Evolutionary conservation across 2,797 vertebrate species (phyloP).

Genomic region (Xenops minutus): DNA sequence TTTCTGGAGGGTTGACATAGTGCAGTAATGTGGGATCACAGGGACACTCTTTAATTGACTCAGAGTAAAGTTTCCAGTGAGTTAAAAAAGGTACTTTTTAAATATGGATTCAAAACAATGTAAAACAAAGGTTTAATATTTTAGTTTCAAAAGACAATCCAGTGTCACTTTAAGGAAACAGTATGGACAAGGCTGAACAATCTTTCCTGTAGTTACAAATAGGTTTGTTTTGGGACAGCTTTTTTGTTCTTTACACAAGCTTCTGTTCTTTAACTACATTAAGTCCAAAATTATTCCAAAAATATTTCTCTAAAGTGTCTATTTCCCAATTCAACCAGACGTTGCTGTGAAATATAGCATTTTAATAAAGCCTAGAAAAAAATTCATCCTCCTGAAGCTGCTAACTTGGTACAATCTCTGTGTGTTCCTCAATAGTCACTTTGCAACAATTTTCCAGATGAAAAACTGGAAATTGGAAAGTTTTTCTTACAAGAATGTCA

Average conservation of each 20-base stretch:
- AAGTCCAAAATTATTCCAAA: background rate
- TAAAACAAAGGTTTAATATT: background rate
- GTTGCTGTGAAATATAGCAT: rapidly evolving
- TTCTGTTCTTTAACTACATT: background rate
- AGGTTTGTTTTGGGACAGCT: rapidly evolving
- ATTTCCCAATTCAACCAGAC: background rate
- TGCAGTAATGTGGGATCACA: background rate
- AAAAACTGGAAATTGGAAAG: background rate
- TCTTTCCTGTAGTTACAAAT: background rate
- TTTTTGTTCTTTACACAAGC: rapidly evolving
- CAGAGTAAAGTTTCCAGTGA: background rate
- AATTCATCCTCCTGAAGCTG: rapidly evolving
- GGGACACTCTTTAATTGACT: background rate
- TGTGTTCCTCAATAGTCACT: background rate
- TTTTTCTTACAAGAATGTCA: background rate
- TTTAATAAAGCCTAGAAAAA: background rate
- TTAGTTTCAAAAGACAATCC: background rate
- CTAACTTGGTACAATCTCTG: background rate
- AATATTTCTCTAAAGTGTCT: background rate
- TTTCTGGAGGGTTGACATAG: background rate
- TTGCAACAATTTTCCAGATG: background rate
- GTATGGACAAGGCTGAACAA: background rate
- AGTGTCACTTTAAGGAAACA: background rate
- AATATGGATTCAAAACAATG: background rate
- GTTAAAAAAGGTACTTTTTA: background rate